A percentile compares a stretch with the other conserved stretches of the same genome.
Evolutionary conservation across 2,113 vertebrate species (phyloP).

Genomic region (Pogonocichla stellata): DNA sequence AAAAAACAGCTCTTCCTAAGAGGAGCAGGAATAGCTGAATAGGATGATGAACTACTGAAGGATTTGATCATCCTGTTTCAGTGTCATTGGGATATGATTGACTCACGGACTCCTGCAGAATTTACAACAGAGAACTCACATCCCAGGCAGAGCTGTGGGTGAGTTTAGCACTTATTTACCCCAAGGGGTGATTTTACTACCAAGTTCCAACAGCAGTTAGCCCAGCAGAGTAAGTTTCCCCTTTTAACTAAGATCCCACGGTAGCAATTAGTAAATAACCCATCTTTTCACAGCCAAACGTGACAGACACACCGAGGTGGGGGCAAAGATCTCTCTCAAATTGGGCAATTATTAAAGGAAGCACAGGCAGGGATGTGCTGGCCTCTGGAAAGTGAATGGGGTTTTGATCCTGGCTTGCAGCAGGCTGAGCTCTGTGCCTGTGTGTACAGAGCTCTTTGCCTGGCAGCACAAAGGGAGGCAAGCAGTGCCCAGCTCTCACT

Average conservation of each 20-base stretch:
- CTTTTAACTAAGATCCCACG: neutral
- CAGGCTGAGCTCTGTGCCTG: neutral
- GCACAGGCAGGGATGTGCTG: neutral
- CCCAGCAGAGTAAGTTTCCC: neutral
- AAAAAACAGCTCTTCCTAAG: neutral
- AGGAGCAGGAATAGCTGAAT: neutral
- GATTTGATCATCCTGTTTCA: neutral
- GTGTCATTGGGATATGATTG: neutral
- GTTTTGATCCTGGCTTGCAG: neutral
- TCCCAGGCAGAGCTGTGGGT: neutral
- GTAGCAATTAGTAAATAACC: neutral
- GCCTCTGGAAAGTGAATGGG: neutral
- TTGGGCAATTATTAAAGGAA: neutral
- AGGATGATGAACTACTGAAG: neutral
- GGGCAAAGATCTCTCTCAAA: neutral
- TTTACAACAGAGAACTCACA: neutral
- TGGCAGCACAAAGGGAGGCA: neutral
- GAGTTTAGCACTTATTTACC: neutral
- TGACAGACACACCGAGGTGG: neutral
- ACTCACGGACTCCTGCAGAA: neutral
- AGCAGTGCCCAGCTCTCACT: neutral
- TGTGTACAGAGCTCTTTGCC: neutral
- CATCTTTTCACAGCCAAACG: neutral
- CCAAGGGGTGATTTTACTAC: neutral
- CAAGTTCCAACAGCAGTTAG: neutral